Percentiles rank a stretch among this genome's conserved stretches.
These are phyloP conservation scores for Benthosema pterotum DNA, from an alignment of 2,797 vertebrate species.

Conservation along the genomic window DNA sequence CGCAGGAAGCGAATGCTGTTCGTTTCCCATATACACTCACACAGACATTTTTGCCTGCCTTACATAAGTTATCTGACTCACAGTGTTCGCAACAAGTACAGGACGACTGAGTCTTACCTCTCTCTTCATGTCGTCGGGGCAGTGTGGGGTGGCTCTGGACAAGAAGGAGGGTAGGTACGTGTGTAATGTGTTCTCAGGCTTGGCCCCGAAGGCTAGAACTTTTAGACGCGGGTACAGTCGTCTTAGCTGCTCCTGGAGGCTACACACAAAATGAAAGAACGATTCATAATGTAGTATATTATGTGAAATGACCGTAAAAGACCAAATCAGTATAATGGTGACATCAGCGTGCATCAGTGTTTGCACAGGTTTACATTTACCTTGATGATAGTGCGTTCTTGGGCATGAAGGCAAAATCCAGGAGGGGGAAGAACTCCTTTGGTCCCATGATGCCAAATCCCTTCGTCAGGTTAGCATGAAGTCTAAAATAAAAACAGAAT, in stretches of 20 bases:
- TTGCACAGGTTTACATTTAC: slow-evolving; percentile 65
- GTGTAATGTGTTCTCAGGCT: slow-evolving; percentile 87
- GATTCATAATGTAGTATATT: neutral
- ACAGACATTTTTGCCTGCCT: no score
- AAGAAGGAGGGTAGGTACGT: slow-evolving; percentile 96
- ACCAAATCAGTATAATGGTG: no score
- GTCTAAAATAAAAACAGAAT: slow-evolving; percentile 53
- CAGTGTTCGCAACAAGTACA: no score
- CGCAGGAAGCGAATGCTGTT: no score
- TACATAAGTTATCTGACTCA: no score
- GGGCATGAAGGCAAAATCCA: slow-evolving; percentile 98
- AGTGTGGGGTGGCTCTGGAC: slow-evolving; percentile 88
- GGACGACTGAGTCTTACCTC: slow-evolving; percentile 80
- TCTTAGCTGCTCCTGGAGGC: slow-evolving; percentile 92
- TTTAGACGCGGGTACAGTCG: slow-evolving; percentile 92
- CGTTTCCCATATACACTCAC: no score
- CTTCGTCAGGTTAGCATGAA: slow-evolving; percentile 92
- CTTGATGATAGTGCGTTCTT: slow-evolving; percentile 90
- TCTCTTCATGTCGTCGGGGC: slow-evolving; percentile 88
- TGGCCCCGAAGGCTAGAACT: slow-evolving; percentile 90
- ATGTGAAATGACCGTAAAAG: no score
- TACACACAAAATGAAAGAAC: slow-evolving; percentile 47
- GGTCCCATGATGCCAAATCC: slow-evolving; percentile 95
- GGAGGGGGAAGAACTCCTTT: slow-evolving; percentile 95
- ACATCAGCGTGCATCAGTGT: neutral